phyloP scores from a whole-genome alignment of 1,140 invertebrate genomes.

The Lordiphosa collinella region DNA sequence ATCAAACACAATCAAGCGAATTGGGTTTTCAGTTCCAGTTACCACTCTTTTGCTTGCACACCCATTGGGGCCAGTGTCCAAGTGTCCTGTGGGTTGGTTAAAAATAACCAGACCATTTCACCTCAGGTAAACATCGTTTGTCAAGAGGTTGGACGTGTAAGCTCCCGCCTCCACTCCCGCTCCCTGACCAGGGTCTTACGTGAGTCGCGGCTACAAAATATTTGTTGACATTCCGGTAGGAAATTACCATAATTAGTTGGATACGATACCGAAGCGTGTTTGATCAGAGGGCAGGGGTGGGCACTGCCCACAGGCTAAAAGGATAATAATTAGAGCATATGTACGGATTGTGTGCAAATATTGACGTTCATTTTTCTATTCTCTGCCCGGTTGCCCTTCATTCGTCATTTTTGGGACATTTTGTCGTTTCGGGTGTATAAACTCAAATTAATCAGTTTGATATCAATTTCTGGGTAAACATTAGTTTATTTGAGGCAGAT shows the following conservation, averaged over 20 bases:
- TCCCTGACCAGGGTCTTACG: constrained; percentile 31
- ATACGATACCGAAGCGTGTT: constrained; percentile 67
- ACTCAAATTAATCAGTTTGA: constrained; percentile 61
- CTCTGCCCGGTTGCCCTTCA: constrained; percentile 3
- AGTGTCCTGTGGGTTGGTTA: constrained; percentile 57
- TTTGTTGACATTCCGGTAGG: constrained; percentile 71
- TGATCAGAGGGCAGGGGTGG: constrained; percentile 35
- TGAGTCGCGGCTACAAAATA: constrained; percentile 64
- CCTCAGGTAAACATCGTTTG: constrained; percentile 69
- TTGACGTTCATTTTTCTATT: constrained; percentile 34
- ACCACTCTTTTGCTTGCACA: constrained; percentile 39
- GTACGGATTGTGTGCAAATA: constrained; percentile 76
- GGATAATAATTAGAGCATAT: constrained; percentile 77
- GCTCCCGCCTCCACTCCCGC: too few species aligned
- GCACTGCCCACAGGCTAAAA: constrained; percentile 57
- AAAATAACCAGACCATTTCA: constrained; percentile 65
- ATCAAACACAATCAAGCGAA: constrained; percentile 76
- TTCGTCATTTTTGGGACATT: constrained; percentile 32
- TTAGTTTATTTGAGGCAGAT: constrained; percentile 32
- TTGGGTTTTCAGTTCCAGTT: constrained; percentile 55
- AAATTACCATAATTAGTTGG: constrained; percentile 77
- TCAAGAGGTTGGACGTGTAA: constrained; percentile 61
- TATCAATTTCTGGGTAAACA: constrained; percentile 57
- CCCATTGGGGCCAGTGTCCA: constrained; percentile 25
- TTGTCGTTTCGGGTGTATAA: constrained; percentile 25